Percentiles rank a stretch among this genome's conserved stretches.
Evolutionary conservation across 92 coral and sea anemone genomes (phyloP).

Genomic region (Scolanthus callimorphus): DNA sequence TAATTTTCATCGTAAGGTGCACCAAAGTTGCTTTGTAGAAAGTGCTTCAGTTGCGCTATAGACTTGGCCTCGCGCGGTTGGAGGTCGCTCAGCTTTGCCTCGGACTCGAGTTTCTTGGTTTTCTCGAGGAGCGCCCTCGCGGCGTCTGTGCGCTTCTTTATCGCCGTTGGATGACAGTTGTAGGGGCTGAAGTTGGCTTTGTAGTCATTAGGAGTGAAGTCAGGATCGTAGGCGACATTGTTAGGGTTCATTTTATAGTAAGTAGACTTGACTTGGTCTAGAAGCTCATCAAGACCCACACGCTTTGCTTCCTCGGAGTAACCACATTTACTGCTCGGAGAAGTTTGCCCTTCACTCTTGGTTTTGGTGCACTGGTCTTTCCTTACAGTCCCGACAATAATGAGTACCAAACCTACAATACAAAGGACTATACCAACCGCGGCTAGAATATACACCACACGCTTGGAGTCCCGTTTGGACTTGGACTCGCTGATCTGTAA

Average conservation of each 20-base stretch:
- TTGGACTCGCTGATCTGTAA: constrained; percentile 15
- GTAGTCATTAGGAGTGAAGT: constrained; percentile 38
- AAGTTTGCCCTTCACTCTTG: not conserved
- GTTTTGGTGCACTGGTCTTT: not conserved
- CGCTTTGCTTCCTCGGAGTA: constrained; percentile 73
- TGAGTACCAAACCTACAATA: constrained; percentile 61
- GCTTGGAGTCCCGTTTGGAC: not conserved
- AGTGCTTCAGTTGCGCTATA: constrained; percentile 77
- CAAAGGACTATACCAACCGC: constrained; percentile 36
- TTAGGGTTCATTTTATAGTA: constrained; percentile 81
- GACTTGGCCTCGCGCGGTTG: constrained; percentile 87
- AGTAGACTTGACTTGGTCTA: constrained; percentile 58
- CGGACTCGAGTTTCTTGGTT: constrained; percentile 19
- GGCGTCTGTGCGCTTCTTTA: constrained; percentile 70
- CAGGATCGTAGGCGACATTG: constrained; percentile 58
- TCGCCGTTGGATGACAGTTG: constrained; percentile 80
- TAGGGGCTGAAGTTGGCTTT: constrained; percentile 76
- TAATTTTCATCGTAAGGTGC: constrained; percentile 95
- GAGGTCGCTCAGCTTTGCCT: constrained; percentile 35
- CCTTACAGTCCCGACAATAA: constrained; percentile 43
- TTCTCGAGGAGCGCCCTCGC: constrained; percentile 45
- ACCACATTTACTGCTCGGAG: constrained; percentile 8
- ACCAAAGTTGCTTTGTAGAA: constrained; percentile 86
- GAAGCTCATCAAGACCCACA: constrained; percentile 51
- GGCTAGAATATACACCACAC: constrained; percentile 19